These are phyloP conservation scores for Amphipoea oculea DNA, from an alignment of 2,888 invertebrate species.

Conservation along the genomic window DNA sequence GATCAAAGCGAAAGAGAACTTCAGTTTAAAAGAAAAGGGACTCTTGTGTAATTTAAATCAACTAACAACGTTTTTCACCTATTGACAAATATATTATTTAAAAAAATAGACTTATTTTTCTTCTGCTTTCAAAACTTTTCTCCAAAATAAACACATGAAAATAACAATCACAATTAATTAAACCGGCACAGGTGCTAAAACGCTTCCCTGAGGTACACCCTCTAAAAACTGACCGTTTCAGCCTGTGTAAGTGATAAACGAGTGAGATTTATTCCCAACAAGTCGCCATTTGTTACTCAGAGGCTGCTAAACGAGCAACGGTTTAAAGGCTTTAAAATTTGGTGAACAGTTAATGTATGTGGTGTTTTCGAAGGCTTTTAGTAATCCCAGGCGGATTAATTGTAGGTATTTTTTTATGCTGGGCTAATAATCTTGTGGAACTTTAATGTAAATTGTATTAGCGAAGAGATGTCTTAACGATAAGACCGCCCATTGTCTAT, in stretches of 20 bases:
- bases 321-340: constrained; percentile 79
- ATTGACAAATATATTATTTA: neutral
- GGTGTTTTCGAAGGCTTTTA: constrained; percentile 70
- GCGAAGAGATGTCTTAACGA: no score
- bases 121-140: no score
- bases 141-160: neutral
- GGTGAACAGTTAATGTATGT: constrained; percentile 70
- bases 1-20: no score
- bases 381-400: constrained; percentile 9
- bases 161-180: constrained; percentile 43
- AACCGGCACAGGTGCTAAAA: constrained; percentile 71
- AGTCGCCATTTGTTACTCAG: constrained; percentile 81
- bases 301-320: constrained; percentile 78
- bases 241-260: constrained; percentile 83
- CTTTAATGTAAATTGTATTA: no score
- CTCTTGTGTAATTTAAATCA: neutral
- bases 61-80: neutral
- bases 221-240: constrained; percentile 70
- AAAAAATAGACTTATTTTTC: neutral
- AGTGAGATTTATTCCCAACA: constrained; percentile 82
- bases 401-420: neutral
- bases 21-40: neutral
- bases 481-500: no score
- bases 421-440: neutral
- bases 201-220: constrained; percentile 73